Percentiles rank a stretch among this genome's conserved stretches.
These are phyloP conservation scores for Pseudomyrmex pallidus DNA, from an alignment of 1,140 invertebrate genomes.

Conservation along the genomic window DNA sequence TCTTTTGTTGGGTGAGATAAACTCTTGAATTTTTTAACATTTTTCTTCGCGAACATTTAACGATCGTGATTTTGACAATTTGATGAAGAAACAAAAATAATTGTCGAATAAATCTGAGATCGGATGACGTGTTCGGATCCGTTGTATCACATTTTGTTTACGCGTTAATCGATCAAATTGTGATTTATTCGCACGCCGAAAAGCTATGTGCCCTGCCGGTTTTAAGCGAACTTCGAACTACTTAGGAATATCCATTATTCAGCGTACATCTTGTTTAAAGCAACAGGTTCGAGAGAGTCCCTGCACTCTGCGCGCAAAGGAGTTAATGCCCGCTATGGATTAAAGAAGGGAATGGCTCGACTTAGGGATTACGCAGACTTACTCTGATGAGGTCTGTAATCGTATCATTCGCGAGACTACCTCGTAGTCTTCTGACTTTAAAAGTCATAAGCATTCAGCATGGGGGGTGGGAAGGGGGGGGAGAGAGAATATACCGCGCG, in stretches of 20 bases:
- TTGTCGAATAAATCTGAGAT: not conserved
- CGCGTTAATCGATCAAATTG: constrained; percentile 65
- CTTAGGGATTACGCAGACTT: constrained; percentile 78
- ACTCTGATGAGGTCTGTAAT: constrained; percentile 66
- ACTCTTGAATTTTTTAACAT: too few species aligned
- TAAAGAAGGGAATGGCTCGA: constrained; percentile 77
- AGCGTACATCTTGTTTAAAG: constrained; percentile 82
- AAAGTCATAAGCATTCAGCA: constrained; percentile 52
- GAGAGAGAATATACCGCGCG: not conserved
- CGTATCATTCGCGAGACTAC: constrained; percentile 60
- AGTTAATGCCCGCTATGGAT: constrained; percentile 80
- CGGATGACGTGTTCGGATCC: not conserved
- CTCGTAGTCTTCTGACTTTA: constrained; percentile 33
- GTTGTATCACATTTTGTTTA: constrained; percentile 56
- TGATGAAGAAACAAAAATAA: constrained; percentile 1
- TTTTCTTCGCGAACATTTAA: too few species aligned
- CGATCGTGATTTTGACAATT: not conserved
- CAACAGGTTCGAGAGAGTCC: constrained; percentile 79
- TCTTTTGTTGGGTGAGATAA: too few species aligned
- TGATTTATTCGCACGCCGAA: constrained; percentile 64
- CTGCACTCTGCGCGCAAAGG: constrained; percentile 71
- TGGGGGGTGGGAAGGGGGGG: not conserved
- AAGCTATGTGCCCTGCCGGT: constrained; percentile 55
- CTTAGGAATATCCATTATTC: constrained; percentile 82
- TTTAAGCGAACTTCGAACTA: constrained; percentile 75